Percentiles rank a stretch among this genome's conserved stretches.
Evolutionary conservation across 2,888 invertebrate species (phyloP).

Genomic region (Nomada ferruginata): DNA sequence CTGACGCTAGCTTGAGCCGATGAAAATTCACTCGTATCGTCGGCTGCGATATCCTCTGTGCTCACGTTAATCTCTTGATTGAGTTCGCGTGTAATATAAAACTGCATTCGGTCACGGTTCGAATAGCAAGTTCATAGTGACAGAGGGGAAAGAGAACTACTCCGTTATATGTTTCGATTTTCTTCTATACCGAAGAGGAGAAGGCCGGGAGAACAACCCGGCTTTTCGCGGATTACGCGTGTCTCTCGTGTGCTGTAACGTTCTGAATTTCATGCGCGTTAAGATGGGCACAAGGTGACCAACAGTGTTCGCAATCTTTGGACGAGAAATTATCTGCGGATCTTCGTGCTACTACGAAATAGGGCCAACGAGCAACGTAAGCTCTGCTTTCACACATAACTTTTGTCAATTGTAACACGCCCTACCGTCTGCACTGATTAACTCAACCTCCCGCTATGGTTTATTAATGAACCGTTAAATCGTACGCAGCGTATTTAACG

Average conservation of each 20-base stretch:
- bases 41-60: slow-evolving; percentile 1
- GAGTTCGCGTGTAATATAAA: slow-evolving; percentile 17
- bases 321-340: slow-evolving; percentile 22
- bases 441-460: slow-evolving; percentile 43
- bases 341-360: slow-evolving; percentile 32
- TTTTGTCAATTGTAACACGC: slow-evolving; percentile 10
- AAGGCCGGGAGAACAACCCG: slow-evolving; percentile 18
- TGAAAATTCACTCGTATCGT: slow-evolving; percentile 22
- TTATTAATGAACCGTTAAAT: slow-evolving; percentile 70
- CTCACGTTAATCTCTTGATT: slow-evolving; percentile 5
- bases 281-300: slow-evolving; percentile 20
- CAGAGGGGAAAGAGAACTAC: slow-evolving; percentile 55
- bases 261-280: slow-evolving; percentile 36
- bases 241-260: slow-evolving; percentile 25
- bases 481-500: slow-evolving; percentile 40
- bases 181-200: slow-evolving; percentile 5
- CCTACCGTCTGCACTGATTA: neutral
- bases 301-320: slow-evolving; percentile 30
- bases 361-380: slow-evolving; percentile 38
- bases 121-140: slow-evolving; percentile 58
- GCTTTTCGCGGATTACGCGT: slow-evolving; percentile 38
- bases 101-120: slow-evolving; percentile 47
- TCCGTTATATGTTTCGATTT: slow-evolving; percentile 41
- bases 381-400: slow-evolving; percentile 22
- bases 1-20: slow-evolving; percentile 45